A percentile compares a stretch with the other conserved stretches of the same genome.
phyloP scores from a whole-genome alignment of 1,140 invertebrate species.

The Watersipora subatra region DNA sequence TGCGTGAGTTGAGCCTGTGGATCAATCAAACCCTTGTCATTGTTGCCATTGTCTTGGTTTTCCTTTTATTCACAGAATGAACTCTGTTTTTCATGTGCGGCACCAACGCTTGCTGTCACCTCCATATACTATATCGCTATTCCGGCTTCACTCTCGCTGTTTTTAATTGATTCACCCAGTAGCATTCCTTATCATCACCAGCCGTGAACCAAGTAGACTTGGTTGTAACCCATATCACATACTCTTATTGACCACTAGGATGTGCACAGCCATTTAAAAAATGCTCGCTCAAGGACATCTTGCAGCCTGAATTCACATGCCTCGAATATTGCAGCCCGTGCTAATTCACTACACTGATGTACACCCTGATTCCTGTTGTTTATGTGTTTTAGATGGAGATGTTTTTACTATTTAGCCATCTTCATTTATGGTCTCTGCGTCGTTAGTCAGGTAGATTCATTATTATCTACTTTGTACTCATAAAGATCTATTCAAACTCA shows the following conservation, averaged over 20 bases:
- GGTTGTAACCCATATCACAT: background rate
- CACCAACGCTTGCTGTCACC: background rate
- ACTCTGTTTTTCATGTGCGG: background rate
- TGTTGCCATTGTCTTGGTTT: too few relatives aligned
- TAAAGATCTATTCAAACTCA: too few relatives aligned
- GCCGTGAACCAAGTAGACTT: background rate
- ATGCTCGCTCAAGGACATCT: too few relatives aligned
- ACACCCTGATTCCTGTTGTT: slow-evolving; percentile 16
- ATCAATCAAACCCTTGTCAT: too few relatives aligned
- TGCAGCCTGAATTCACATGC: too few relatives aligned
- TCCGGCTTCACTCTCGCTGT: too few relatives aligned
- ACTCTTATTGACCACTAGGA: background rate
- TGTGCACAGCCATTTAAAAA: too few relatives aligned
- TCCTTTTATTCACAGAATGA: background rate
- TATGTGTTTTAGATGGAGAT: slow-evolving; percentile 57
- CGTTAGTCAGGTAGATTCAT: slow-evolving; percentile 57
- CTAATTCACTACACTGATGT: background rate
- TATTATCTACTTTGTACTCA: background rate
- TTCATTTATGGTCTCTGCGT: slow-evolving; percentile 69
- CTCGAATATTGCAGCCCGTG: background rate
- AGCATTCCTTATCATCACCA: background rate
- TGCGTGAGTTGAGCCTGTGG: slow-evolving; percentile 40
- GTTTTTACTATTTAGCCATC: slow-evolving; percentile 67
- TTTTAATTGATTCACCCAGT: too few relatives aligned
- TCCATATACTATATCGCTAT: background rate